phyloP scores from a whole-genome alignment of 1,140 invertebrate species.

The Drosophila subpulchrella region DNA sequence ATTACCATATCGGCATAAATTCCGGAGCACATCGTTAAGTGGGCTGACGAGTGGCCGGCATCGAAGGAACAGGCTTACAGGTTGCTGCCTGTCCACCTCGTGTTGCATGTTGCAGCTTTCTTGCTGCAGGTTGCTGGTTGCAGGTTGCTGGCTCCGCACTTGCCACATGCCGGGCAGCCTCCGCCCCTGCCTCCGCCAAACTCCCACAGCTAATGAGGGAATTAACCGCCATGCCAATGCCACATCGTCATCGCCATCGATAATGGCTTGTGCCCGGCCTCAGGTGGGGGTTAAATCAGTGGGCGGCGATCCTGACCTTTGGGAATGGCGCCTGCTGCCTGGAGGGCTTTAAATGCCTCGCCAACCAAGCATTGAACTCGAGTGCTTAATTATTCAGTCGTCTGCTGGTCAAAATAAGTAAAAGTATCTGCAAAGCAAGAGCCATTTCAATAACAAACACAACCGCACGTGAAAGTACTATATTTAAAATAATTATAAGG shows the following conservation, averaged over 20 bases:
- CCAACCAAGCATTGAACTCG: neutral
- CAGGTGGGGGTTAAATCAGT: constrained; percentile 21
- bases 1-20: constrained; percentile 84
- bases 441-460: no score
- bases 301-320: constrained; percentile 19
- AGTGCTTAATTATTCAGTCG: constrained; percentile 1
- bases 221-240: constrained; percentile 49
- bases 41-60: constrained; percentile 51
- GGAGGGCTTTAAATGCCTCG: neutral
- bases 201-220: constrained; percentile 68
- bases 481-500: no score
- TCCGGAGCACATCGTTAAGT: constrained; percentile 84
- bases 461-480: no score
- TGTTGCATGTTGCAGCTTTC: constrained; percentile 27
- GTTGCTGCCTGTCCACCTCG: constrained; percentile 15
- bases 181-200: constrained; percentile 7
- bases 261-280: constrained; percentile 33
- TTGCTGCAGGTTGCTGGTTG: constrained; percentile 14
- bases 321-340: constrained; percentile 3
- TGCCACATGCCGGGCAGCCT: constrained; percentile 24
- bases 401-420: neutral
- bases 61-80: constrained; percentile 29
- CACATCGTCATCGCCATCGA: constrained; percentile 51
- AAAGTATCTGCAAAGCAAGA: neutral
- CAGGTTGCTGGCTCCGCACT: constrained; percentile 4